Evolutionary conservation across 2,113 vertebrate species (phyloP).

Genomic region (Gadus macrocephalus): DNA sequence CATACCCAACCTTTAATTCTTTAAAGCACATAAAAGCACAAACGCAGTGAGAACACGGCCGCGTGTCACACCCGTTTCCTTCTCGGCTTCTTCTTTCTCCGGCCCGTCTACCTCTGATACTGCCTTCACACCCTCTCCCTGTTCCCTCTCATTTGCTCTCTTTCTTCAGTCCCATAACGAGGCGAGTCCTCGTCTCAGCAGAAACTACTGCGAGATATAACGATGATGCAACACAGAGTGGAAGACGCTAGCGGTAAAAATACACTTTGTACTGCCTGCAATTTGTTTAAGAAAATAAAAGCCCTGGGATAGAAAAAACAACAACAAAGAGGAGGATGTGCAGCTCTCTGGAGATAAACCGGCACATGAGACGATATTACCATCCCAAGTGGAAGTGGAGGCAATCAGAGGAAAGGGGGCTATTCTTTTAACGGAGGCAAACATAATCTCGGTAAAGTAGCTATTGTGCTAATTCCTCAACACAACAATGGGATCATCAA

Average conservation of each 20-base stretch:
- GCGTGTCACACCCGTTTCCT: conserved; percentile 70
- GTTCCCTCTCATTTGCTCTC: background rate
- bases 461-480: conserved; percentile 65
- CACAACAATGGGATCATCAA: conserved; percentile 69
- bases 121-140: conserved; percentile 63
- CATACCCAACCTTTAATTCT: conserved; percentile 27
- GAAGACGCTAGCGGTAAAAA: conserved; percentile 21
- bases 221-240: conserved; percentile 52
- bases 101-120: conserved; percentile 61
- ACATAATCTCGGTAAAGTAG: conserved; percentile 62
- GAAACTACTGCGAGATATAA: conserved; percentile 61
- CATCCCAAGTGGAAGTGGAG: background rate
- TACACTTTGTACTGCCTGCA: conserved; percentile 23
- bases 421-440: conserved; percentile 56
- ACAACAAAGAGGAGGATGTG: conserved; percentile 19
- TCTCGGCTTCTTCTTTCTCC: conserved; percentile 54
- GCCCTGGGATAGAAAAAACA: conserved; percentile 17
- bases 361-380: conserved; percentile 21
- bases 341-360: conserved; percentile 31
- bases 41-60: conserved; percentile 67
- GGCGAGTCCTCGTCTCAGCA: conserved; percentile 63
- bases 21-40: conserved; percentile 69
- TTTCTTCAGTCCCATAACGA: conserved; percentile 38
- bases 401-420: conserved; percentile 32
- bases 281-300: conserved; percentile 36